Base-by-base conservation (phyloP, 1,140 invertebrate genomes). In the Caenorhabditis brenneri region DNA sequence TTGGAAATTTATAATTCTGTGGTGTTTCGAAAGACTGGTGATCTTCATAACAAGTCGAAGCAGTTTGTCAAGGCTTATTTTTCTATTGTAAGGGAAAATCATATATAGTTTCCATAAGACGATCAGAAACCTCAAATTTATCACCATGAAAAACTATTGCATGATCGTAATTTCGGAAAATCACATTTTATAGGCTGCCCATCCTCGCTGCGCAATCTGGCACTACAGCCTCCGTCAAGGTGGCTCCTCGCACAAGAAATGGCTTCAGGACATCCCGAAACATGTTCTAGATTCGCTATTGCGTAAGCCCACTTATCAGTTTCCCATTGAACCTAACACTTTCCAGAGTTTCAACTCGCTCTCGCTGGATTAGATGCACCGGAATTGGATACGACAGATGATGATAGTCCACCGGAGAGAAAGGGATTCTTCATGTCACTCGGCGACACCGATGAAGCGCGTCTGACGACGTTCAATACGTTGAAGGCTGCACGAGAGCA, bases 211-310 rank as follows among this genome's bases (percentile, higher is more conserved):
- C 24, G 65, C 65, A 2, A 74, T 74, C n/a, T 74, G 65, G 65
- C 65, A 74, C n/a, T 74, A 74, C n/a, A 74, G 65, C 24, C 65
- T 74, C n/a, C 33, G 65, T 1, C 65, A 74, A 42, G 24, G 36
- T 0, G 65, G 65, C 2, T 12, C 65, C 1, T 74, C 65, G 6
- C 65, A 74, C 36, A 74, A 74, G 24, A 74, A 74, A 74, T 74
- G 65, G 65, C 65, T 74, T 74, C 65, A 74, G n/a, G n/a, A 74
- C 10, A 74, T 74, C 10, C 65, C 65, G 3, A n/a, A 31, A 19
- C 65, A 39, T 10, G n/a, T 74, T 10, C 5, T 74, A 7, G n/a
- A 22, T n/a, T 19, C 36, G 0, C 19, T 74, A n/a, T 12, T 42
- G 4, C 19, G 65, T 74, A 74, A 24, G 65, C 1, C 33, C 15